Evolutionary conservation across 2,113 vertebrate species (phyloP), one percentile per base, ranked within the genome.

Genomic region (Morone saxatilis): DNA sequence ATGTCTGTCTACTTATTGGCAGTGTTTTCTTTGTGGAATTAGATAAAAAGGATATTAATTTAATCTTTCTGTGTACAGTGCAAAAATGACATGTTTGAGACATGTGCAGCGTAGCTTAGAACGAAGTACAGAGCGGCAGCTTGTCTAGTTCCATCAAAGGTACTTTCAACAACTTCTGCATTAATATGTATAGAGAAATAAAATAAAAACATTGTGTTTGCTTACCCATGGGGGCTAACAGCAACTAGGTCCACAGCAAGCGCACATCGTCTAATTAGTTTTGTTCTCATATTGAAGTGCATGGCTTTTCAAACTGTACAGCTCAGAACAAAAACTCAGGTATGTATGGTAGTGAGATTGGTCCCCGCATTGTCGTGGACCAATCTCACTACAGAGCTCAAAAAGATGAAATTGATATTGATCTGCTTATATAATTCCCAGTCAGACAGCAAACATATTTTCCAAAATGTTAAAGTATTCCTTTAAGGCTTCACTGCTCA

Each of bases 391-490:
- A 7, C n/a, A 71, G 31, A 84, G 25, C 57, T 60, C 13, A 43
- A 4, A 57, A 13, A 41, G 47, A 75, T 75, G 43, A 17, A 56
- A 45, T 19, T 51, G 19, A 68, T 71, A 76, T 36, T 19, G 48
- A 84, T 84, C 25, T 67, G 48, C 31, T 82, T 45, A 68, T 41
- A 67, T 61, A n/a, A 59, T 13, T 48, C 43, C 38, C 47, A 56
- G 40, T 9, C 43, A 84, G 51, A 70, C 48, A 17, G 31, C 41
- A 76, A 74, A 69, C 17, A 76, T 16, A 76, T 59, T 60, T 75
- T 13, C 22, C 17, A 43, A 61, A 38, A 69, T 63, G 17, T 36
- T 72, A 3, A 56, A 25, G 41, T 56, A 51, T 62, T 63, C 47
- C 16, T 78, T 70, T 76, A 45, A 75, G 31, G 40, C 41, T 47